phyloP scores from a whole-genome alignment of 1,140 invertebrate genomes.

The Aphelinus certus region DNA sequence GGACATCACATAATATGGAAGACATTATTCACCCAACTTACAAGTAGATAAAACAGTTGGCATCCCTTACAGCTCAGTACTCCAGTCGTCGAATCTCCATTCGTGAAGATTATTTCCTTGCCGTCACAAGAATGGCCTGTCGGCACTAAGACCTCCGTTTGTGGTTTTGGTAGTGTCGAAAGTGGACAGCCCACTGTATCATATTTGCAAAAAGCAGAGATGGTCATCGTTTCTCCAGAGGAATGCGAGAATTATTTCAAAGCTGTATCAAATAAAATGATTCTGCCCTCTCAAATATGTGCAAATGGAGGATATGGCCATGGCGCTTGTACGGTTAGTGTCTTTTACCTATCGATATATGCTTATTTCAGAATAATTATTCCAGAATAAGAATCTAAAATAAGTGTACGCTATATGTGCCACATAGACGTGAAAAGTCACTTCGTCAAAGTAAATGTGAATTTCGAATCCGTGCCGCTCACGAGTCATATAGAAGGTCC shows the following conservation, averaged over 20 bases:
- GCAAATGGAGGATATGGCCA: neutral
- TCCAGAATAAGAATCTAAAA: no score
- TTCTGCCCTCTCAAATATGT: neutral
- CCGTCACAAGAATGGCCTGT: neutral
- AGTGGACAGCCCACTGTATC: neutral
- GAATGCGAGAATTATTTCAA: neutral
- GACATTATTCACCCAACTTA: neutral
- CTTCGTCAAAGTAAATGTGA: no score
- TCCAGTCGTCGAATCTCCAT: neutral
- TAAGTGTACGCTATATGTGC: no score
- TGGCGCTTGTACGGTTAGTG: neutral
- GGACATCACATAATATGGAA: neutral
- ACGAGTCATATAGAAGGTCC: no score
- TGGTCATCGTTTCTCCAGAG: neutral
- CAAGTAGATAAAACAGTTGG: neutral
- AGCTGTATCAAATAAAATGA: neutral
- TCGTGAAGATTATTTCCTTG: neutral
- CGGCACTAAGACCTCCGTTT: neutral
- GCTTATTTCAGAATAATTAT: no score
- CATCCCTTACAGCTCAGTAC: neutral
- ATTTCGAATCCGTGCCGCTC: no score
- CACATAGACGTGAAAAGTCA: no score
- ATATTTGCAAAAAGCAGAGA: neutral
- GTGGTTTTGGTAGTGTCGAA: neutral
- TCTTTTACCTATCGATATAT: no score